Conservation (phyloP, 2,797 vertebrate genomes). For the Acrossocheilus fasciatus region DNA sequence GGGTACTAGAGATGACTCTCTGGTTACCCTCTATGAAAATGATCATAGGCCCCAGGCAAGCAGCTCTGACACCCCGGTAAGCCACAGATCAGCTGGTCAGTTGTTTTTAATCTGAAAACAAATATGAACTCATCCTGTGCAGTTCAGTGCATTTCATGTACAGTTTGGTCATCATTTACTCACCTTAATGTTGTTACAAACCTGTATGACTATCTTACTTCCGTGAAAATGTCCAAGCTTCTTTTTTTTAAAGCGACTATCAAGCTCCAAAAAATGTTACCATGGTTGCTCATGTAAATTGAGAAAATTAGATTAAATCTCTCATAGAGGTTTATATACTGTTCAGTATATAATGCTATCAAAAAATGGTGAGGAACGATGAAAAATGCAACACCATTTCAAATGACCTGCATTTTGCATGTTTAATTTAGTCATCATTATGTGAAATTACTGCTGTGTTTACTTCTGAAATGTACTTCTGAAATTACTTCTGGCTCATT, state of each 20-base stretch:
- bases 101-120: neutral
- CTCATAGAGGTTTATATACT: neutral
- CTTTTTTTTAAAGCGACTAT: no score
- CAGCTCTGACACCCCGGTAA: slow-evolving; percentile 78
- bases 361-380: neutral
- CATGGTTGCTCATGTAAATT: neutral
- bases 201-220: neutral
- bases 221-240: neutral
- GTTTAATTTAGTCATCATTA: neutral
- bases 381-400: neutral
- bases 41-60: slow-evolving; percentile 82
- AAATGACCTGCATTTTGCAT: neutral
- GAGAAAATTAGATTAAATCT: neutral
- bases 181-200: neutral
- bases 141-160: neutral
- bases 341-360: no score
- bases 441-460: neutral
- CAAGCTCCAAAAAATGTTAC: neutral
- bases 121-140: neutral
- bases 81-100: slow-evolving; percentile 39
- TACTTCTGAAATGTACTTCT: no score
- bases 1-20: slow-evolving; percentile 82
- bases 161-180: neutral
- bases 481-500: no score
- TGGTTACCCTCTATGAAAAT: slow-evolving; percentile 85